Evolutionary conservation across 2,888 invertebrate species (phyloP).

Genomic region (Drosophila stalkeri): DNA sequence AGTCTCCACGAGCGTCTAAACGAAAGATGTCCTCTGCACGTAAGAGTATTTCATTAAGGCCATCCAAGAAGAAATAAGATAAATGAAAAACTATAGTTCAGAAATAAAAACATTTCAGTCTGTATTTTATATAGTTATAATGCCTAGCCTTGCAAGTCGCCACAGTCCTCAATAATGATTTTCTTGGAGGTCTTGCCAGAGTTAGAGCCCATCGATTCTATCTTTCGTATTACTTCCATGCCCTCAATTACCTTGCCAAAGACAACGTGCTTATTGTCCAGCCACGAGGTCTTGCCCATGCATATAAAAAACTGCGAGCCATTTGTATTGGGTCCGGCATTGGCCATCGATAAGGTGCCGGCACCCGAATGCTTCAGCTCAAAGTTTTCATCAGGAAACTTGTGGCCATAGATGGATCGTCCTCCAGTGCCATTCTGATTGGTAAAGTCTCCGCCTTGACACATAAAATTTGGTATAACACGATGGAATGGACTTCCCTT

Average conservation of each 20-base stretch:
- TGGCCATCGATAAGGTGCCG: conserved; percentile 97
- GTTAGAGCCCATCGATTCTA: conserved; percentile 92
- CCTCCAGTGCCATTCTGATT: conserved; percentile 97
- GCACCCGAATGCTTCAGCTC: conserved; percentile 95
- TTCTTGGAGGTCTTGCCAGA: conserved; percentile 93
- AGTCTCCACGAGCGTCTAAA: background rate
- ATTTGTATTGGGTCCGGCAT: conserved; percentile 97
- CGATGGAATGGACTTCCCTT: conserved; percentile 97
- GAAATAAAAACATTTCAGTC: background rate
- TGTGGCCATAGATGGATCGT: conserved; percentile 97
- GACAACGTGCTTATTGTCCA: conserved; percentile 89
- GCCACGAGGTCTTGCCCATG: conserved; percentile 95
- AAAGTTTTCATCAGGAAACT: conserved; percentile 99
- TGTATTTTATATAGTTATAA: background rate
- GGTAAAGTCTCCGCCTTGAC: conserved; percentile 97
- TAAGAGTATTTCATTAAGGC: background rate
- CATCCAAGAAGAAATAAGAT: background rate
- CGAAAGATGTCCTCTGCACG: background rate
- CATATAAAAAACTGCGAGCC: conserved; percentile 99
- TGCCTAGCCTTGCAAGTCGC: conserved; percentile 87
- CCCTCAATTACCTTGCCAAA: conserved; percentile 95
- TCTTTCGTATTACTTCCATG: conserved; percentile 94
- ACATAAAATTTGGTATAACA: conserved; percentile 98
- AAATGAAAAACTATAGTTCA: background rate
- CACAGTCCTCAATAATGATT: conserved; percentile 91